Base-by-base conservation (phyloP, 2,888 invertebrate species). In the Phrixothrix hirtus region DNA sequence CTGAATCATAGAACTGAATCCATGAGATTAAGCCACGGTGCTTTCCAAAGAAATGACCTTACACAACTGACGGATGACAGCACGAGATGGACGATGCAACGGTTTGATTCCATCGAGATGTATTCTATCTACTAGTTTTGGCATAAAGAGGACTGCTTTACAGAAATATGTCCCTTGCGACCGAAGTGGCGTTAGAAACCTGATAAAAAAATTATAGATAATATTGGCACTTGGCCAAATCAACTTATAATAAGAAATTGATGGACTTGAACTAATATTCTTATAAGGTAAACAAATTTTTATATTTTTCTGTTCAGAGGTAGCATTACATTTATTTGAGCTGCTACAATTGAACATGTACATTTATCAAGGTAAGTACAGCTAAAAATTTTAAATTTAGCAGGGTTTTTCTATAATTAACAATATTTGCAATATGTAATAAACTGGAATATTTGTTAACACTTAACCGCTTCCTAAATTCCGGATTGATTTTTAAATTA, bases 1-100 rank as follows among this genome's bases (percentile, higher is more conserved):
- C 67, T 62, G 67, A 67, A 66, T 69, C 68, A 63, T 66, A 59
- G 63, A 59, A 52, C 51, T 44, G 52, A 52, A 50, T 55, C 49
- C 52, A 16, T 27, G 32, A 52, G 54, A 53, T 56, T 59, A 52
- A 41, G 46, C 31, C 35, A 26, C 34, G 30, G 34, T 39, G 30
- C 15, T 48, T 47, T 44, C 43, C 25, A 35, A 31, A 27, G 43
- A 34, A 45, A 49, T 39, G 49, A 49, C 41, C 43, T 53, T 47
- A 51, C 50, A 12, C 31, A 48, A 38, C 29, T 13, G 6, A n/a
- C 6, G 42, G 10, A 14, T n/a, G 43, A 32, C 25, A 32, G 26
- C 34, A 15, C 31, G 39, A 44, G 50, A 43, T 32, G 38, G 37
- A 44, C 43, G 43, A 44, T 44, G 25, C 36, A 32, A 10, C 21